A percentile compares a stretch with the other conserved stretches of the same genome.
Evolutionary conservation across 2,888 invertebrate genomes (phyloP).

Genomic region (Pterostichus madidus): DNA sequence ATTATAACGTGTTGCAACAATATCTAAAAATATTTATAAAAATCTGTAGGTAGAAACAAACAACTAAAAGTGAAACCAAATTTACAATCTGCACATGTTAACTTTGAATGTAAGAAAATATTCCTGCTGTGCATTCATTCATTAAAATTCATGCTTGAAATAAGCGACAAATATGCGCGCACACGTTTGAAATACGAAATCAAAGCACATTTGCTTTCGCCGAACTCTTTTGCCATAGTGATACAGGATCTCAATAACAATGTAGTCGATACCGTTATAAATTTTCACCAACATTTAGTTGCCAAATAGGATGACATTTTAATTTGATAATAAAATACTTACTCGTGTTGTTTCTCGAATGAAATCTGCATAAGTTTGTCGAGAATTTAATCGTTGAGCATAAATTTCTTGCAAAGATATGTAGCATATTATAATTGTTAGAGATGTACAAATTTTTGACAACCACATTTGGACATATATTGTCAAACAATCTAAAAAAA

Average conservation of each 20-base stretch:
- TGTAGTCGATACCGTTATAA: not conserved
- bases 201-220: slow-evolving; percentile 57
- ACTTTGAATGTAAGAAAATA: not conserved
- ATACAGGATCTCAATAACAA: slow-evolving; percentile 21
- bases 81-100: slow-evolving; percentile 18
- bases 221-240: slow-evolving; percentile 45
- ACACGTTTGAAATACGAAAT: slow-evolving; percentile 59
- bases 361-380: slow-evolving; percentile 27
- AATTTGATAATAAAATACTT: slow-evolving; percentile 20
- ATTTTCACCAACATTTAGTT: slow-evolving; percentile 26
- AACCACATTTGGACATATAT: slow-evolving; percentile 2
- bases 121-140: slow-evolving; percentile 2
- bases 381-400: slow-evolving; percentile 24
- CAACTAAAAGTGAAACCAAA: slow-evolving; percentile 29
- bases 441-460: not conserved
- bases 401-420: slow-evolving; percentile 19
- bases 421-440: not conserved
- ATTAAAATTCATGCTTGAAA: slow-evolving; percentile 55
- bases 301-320: slow-evolving; percentile 2
- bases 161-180: slow-evolving; percentile 41
- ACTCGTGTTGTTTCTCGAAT: slow-evolving; percentile 46
- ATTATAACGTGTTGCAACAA: slow-evolving; percentile 27
- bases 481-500: slow-evolving; percentile 23
- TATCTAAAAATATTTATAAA: not conserved
- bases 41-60: slow-evolving; percentile 1